Conservation (phyloP, 2,113 vertebrate genomes). For the Epinephelus fuscoguttatus region DNA sequence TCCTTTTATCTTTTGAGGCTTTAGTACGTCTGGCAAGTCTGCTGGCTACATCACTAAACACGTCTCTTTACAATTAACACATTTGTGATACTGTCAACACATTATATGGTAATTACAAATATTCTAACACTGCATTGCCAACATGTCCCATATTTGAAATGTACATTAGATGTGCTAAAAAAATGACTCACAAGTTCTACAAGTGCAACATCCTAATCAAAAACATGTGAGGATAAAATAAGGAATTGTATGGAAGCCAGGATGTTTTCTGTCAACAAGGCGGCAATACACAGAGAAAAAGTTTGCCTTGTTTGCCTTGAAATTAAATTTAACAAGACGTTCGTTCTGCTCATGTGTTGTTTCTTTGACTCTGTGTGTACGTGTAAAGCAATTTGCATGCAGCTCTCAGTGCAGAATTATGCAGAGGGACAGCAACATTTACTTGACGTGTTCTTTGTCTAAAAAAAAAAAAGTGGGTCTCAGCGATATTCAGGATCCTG, state of each 20-base stretch:
- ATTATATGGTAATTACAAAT: background rate
- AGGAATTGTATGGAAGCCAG: background rate
- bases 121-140: background rate
- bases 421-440: constrained; percentile 47
- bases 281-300: constrained; percentile 7
- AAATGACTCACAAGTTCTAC: background rate
- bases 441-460: constrained; percentile 56
- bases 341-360: background rate
- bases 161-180: background rate
- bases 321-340: constrained; percentile 36
- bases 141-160: background rate
- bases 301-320: constrained; percentile 13
- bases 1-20: background rate
- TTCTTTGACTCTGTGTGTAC: constrained; percentile 26
- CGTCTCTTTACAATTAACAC: background rate
- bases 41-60: background rate
- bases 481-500: constrained; percentile 70
- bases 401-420: constrained; percentile 29
- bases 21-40: background rate
- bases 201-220: constrained; percentile 4
- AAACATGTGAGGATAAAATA: background rate
- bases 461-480: constrained; percentile 52
- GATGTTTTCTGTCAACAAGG: constrained; percentile 15
- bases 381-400: constrained; percentile 40
- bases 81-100: background rate